These are phyloP conservation scores for Ptycholaimellus sp. DNA, from an alignment of 2,888 invertebrate genomes.

Conservation along the genomic window DNA sequence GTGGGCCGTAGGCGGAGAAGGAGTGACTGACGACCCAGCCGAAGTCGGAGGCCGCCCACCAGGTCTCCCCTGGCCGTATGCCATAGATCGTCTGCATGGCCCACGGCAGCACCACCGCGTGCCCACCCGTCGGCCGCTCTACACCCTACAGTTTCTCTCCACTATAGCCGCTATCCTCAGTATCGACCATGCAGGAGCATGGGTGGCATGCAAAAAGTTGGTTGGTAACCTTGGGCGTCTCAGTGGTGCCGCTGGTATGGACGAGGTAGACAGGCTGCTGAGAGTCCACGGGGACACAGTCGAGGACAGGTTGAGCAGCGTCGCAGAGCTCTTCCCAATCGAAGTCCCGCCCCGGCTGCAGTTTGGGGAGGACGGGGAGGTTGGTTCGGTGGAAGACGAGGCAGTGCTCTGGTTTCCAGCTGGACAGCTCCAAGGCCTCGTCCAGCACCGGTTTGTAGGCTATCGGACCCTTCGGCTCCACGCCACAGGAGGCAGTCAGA, in stretches of 20 bases:
- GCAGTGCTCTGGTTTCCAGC: slow-evolving; percentile 49
- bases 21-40: slow-evolving; percentile 50
- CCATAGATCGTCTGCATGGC: slow-evolving; percentile 58
- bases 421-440: slow-evolving; percentile 46
- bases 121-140: slow-evolving; percentile 61
- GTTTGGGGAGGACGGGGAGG: slow-evolving; percentile 17
- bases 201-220: too few species aligned
- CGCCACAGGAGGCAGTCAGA: slow-evolving; percentile 65
- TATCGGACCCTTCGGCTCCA: slow-evolving; percentile 61
- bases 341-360: slow-evolving; percentile 39
- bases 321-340: slow-evolving; percentile 48
- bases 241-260: slow-evolving; percentile 48
- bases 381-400: slow-evolving; percentile 51
- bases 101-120: slow-evolving; percentile 61
- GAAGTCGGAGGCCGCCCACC: slow-evolving; percentile 56
- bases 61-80: slow-evolving; percentile 39
- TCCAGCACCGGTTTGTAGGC: slow-evolving; percentile 55
- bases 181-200: neutral
- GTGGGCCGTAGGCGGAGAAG: slow-evolving; percentile 48
- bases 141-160: neutral
- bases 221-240: slow-evolving; percentile 8
- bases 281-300: slow-evolving; percentile 60
- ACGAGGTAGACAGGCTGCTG: slow-evolving; percentile 70
- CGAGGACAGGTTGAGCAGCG: slow-evolving; percentile 39
- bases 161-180: neutral